phyloP scores from a whole-genome alignment of 2,888 invertebrate genomes.

The Diploptera punctata region DNA sequence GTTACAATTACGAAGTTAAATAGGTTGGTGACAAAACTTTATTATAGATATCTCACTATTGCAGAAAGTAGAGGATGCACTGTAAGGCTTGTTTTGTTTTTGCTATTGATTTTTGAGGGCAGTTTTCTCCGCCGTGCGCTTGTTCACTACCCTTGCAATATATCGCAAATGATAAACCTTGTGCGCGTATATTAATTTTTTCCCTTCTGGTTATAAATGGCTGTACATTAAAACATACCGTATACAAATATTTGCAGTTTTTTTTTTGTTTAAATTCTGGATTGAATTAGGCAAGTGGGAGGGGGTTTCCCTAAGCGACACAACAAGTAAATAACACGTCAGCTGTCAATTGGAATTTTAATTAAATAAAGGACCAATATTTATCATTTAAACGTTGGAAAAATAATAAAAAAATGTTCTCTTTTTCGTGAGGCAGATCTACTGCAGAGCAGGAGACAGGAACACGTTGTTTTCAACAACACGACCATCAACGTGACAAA shows the following conservation, averaged over 20 bases:
- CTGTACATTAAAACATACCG: not conserved
- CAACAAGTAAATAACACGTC: conserved; percentile 28
- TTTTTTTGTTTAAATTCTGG: conserved; percentile 20
- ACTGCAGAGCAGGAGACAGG: too few species aligned
- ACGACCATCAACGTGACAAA: too few species aligned
- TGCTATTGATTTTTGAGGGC: conserved; percentile 16
- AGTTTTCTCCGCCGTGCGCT: conserved; percentile 24
- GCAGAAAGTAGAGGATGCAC: too few species aligned
- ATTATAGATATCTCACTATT: too few species aligned
- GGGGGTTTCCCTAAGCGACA: conserved; percentile 7
- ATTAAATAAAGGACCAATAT: conserved; percentile 29
- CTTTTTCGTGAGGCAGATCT: too few species aligned
- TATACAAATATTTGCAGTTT: conserved; percentile 3
- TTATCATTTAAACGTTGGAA: conserved; percentile 22
- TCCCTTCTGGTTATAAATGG: conserved; percentile 16
- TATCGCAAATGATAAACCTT: conserved; percentile 1
- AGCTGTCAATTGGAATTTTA: conserved; percentile 30
- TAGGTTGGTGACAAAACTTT: too few species aligned
- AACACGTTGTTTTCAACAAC: too few species aligned
- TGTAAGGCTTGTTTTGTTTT: conserved; percentile 31
- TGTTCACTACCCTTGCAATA: conserved; percentile 24
- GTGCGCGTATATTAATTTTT: not conserved
- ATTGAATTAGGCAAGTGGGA: conserved; percentile 14
- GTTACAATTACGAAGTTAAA: too few species aligned
- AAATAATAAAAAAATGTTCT: too few species aligned